Conservation (phyloP, 1,140 invertebrate genomes). For the Bombus waltoni region DNA sequence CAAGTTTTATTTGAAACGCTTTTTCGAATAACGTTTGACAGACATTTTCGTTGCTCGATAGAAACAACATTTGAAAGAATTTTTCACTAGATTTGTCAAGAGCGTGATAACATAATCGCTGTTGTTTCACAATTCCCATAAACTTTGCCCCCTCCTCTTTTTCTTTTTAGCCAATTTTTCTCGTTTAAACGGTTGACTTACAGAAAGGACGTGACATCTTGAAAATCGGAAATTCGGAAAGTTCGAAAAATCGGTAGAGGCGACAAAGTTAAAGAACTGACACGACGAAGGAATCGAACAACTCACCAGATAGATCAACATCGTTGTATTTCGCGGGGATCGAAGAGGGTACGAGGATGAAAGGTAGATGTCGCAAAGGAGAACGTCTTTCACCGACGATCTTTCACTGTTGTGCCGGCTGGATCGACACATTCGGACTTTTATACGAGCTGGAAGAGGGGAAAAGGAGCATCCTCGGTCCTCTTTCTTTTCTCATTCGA, state of each 20-base stretch:
- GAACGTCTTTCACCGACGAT: conserved; percentile 65
- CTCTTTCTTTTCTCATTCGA: conserved; percentile 39
- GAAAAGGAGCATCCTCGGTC: conserved; percentile 53
- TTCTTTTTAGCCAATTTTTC: no score
- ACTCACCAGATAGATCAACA: conserved; percentile 71
- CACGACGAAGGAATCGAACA: neutral
- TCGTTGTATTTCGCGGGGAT: conserved; percentile 43
- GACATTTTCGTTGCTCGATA: no score
- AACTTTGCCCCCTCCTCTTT: no score
- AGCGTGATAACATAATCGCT: neutral
- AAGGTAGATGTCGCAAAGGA: conserved; percentile 53
- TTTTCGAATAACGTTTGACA: no score
- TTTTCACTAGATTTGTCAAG: neutral
- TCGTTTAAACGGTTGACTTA: no score
- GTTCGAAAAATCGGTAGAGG: no score
- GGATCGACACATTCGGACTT: conserved; percentile 68
- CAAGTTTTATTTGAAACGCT: no score
- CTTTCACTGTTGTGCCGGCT: conserved; percentile 70
- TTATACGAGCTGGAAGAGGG: conserved; percentile 62
- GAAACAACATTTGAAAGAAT: neutral
- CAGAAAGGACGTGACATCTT: no score
- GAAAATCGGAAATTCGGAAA: no score
- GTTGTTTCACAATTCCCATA: neutral
- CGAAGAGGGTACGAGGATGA: conserved; percentile 43
- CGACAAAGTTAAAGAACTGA: neutral